Conservation (phyloP, 2,797 vertebrate species). For the Cephalopachus bancanus region DNA sequence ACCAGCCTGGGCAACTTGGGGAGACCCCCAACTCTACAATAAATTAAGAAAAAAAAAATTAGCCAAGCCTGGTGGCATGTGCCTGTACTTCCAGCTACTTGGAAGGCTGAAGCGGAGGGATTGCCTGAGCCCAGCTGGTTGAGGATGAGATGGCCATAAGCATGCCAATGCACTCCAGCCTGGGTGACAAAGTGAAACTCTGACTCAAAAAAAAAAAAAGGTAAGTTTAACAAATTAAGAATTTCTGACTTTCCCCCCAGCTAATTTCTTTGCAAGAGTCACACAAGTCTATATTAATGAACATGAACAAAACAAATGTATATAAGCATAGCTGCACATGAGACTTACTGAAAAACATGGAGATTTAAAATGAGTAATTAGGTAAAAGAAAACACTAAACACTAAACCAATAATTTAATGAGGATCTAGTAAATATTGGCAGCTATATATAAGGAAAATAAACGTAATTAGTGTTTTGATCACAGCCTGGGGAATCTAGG, state of each 20-base stretch:
- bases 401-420: not conserved
- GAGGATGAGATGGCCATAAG: no score
- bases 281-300: constrained; percentile 3
- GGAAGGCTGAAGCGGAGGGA: no score
- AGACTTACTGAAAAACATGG: constrained; percentile 30
- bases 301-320: constrained; percentile 24
- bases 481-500: not conserved
- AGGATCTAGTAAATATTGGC: not conserved
- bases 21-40: no score
- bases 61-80: no score
- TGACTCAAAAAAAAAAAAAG: no score
- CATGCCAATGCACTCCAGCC: no score
- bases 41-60: no score
- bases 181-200: no score
- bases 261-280: not conserved
- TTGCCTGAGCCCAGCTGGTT: no score
- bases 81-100: no score
- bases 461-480: constrained; percentile 1
- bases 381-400: not conserved
- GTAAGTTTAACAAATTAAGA: constrained; percentile 33
- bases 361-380: constrained; percentile 25
- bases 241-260: constrained; percentile 34
- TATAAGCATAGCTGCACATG: constrained; percentile 17
- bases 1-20: no score
- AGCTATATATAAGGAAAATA: not conserved